phyloP scores from a whole-genome alignment of 1,140 invertebrate genomes.

The Calephelis nemesis region DNA sequence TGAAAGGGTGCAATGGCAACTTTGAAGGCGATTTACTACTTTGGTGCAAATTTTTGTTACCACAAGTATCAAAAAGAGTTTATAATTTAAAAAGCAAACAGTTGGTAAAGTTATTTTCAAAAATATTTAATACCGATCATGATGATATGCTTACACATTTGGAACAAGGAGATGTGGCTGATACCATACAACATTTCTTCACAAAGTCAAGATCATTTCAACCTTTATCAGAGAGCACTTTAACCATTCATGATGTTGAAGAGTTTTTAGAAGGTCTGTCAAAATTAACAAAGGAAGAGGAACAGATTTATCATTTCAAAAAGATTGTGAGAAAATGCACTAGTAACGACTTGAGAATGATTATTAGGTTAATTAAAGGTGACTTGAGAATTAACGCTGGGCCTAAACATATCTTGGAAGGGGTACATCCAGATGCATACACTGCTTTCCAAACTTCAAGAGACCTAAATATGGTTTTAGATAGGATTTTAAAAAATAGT shows the following conservation, averaged over 20 bases:
- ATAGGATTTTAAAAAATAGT: constrained; percentile 74
- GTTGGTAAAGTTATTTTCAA: constrained; percentile 92
- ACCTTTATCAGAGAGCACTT: constrained; percentile 84
- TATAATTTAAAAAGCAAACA: constrained; percentile 97
- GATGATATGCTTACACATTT: constrained; percentile 92
- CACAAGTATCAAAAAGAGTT: constrained; percentile 89
- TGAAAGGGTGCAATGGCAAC: constrained; percentile 82
- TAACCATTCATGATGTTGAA: constrained; percentile 90
- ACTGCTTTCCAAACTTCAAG: constrained; percentile 91
- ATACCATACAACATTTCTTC: constrained; percentile 92
- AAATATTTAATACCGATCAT: constrained; percentile 86
- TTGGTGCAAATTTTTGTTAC: constrained; percentile 93
- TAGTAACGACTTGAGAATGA: constrained; percentile 90
- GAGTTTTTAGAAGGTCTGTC: constrained; percentile 86
- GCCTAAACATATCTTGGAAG: constrained; percentile 93
- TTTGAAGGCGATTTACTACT: constrained; percentile 89
- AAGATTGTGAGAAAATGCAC: constrained; percentile 89
- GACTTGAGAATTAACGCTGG: constrained; percentile 95
- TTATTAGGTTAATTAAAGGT: constrained; percentile 93
- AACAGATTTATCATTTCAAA: constrained; percentile 88
- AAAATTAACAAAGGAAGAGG: constrained; percentile 91
- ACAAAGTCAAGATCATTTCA: constrained; percentile 81
- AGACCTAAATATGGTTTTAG: constrained; percentile 87
- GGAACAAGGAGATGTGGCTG: constrained; percentile 93
- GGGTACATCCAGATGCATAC: constrained; percentile 92